Evolutionary conservation across 2,888 invertebrate genomes (phyloP), one percentile per base, ranked within the genome.

Genomic region (Polymixis lichenea): DNA sequence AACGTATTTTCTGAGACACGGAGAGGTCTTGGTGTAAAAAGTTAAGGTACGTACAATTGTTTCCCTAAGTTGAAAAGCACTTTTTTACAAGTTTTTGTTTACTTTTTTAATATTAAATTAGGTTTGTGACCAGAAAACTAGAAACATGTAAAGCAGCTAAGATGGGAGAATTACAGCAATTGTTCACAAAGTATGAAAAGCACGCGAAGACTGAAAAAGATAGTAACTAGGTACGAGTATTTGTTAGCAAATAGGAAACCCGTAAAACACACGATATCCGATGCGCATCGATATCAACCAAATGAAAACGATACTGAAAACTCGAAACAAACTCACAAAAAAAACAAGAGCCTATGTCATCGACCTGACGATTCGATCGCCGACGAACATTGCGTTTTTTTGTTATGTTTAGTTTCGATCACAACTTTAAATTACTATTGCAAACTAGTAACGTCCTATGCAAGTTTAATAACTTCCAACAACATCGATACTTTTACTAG

Each of bases 391-490:
- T 74, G 74, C 86, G 83, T 75, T 85, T 90, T 89, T 91, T 90
- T 88, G 91, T 91, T 92, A 92, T 93, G 91, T 92, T 92, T 89
- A 88, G 83, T 91, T 91, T 89, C 89, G 84, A 89, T 89, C 90
- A 82, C 91, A 94, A 95, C 92, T 95, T 94, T 93, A 95, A 94
- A 95, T 95, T 94, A 94, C 93, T 92, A 90, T 89, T 90, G 90
- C 91, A 90, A 91, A 93, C 92, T 90, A 86, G 86, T 80, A 83
- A 83, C 89, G 76, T 77, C 87, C 91, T 90, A 91, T 93, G 92
- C 90, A 92, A 93, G 88, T 93, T 93, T 93, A 91, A 93, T 92
- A 91, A 90, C 88, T 87, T 89, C 84, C 86, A 90, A 88, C 88
- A 86, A 85, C 87, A 87, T 85, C 81, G 85, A 86, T 84, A 86